Percentiles rank a stretch among this genome's conserved stretches.
phyloP scores from a whole-genome alignment of 2,113 vertebrate genomes.

The Serilophus lunatus region DNA sequence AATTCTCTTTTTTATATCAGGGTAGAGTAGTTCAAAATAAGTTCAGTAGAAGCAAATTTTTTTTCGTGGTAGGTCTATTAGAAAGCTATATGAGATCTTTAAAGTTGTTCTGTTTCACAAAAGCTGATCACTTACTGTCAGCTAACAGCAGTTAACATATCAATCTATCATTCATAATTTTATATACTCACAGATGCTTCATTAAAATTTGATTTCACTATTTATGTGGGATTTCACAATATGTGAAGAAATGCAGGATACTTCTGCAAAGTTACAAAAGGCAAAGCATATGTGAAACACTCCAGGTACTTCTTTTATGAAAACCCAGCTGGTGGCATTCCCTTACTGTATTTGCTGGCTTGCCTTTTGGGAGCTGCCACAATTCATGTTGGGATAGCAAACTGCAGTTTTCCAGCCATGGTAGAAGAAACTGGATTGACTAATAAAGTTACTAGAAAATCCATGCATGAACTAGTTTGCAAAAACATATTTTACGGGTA shows the following conservation, averaged over 20 bases:
- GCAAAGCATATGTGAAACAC: neutral
- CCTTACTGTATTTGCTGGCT: neutral
- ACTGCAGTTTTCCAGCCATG: neutral
- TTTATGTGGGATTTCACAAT: neutral
- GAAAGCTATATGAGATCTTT: neutral
- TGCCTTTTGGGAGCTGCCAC: neutral
- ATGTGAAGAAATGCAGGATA: neutral
- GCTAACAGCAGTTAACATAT: neutral
- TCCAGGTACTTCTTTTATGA: neutral
- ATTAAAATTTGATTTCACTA: conserved; percentile 4
- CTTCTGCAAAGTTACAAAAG: neutral
- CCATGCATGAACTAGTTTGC: neutral
- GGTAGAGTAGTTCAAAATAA: neutral
- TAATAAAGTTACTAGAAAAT: neutral
- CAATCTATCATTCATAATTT: neutral
- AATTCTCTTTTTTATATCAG: neutral
- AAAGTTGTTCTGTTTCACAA: neutral
- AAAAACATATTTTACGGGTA: neutral
- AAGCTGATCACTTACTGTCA: neutral
- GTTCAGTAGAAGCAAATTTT: neutral
- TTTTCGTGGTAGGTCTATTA: neutral
- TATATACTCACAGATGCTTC: neutral
- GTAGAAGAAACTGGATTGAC: neutral
- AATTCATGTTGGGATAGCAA: neutral
- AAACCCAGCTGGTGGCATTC: neutral